phyloP scores from a whole-genome alignment of 2,888 invertebrate genomes.

The Acanthoscelides obtectus region DNA sequence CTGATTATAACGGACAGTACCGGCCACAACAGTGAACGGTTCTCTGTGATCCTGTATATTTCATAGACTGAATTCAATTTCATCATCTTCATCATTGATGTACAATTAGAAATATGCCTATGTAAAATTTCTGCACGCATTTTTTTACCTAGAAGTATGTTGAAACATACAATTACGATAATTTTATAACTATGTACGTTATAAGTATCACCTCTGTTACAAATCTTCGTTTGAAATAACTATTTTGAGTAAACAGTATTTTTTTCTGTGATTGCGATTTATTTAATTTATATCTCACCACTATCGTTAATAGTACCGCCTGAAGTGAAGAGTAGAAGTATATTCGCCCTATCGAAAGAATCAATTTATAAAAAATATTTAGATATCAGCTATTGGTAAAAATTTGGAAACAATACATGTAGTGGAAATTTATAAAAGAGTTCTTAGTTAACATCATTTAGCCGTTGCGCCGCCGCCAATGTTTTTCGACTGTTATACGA shows the following conservation, averaged over 20 bases:
- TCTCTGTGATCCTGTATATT: slow-evolving; percentile 15
- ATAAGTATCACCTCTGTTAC: neutral
- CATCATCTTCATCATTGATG: neutral
- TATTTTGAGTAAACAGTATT: neutral
- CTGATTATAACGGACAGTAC: slow-evolving; percentile 63
- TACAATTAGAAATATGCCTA: neutral
- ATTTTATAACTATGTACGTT: neutral
- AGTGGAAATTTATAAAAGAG: no score
- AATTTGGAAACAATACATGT: no score
- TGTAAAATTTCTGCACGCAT: neutral
- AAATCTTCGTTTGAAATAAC: neutral
- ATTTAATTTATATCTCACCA: no score
- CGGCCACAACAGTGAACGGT: slow-evolving; percentile 42
- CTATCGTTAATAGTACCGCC: no score
- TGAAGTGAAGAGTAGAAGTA: no score
- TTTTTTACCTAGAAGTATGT: neutral
- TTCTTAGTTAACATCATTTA: no score
- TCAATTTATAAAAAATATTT: no score
- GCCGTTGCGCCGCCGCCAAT: no score
- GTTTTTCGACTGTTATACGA: no score
- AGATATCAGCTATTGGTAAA: no score
- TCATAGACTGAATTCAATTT: slow-evolving; percentile 12
- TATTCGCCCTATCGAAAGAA: no score
- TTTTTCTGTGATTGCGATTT: neutral
- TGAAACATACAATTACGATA: neutral